Conservation (phyloP, 2,888 invertebrate species). For the Hymenopus coronatus region DNA sequence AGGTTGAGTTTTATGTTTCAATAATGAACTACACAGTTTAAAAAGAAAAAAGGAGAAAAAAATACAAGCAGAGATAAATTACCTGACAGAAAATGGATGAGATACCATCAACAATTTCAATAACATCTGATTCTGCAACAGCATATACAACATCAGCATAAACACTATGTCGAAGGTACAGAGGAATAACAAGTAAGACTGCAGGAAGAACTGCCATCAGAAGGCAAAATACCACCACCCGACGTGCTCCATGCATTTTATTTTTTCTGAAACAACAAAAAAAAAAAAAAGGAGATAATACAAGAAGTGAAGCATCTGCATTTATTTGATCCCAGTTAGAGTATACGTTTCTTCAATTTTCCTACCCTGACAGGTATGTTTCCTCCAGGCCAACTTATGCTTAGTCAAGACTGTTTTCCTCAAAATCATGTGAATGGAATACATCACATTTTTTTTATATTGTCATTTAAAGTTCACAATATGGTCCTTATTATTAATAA, state of each 20-base stretch:
- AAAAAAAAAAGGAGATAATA: too few relatives aligned
- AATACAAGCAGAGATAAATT: constrained; percentile 29
- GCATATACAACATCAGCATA: constrained; percentile 76
- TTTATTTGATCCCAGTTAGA: too few relatives aligned
- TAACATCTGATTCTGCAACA: constrained; percentile 80
- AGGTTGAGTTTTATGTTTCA: too few relatives aligned
- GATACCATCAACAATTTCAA: constrained; percentile 78
- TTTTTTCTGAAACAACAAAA: constrained; percentile 25
- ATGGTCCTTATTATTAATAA: too few relatives aligned
- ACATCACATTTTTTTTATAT: too few relatives aligned
- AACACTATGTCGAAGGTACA: constrained; percentile 71
- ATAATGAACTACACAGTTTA: neutral
- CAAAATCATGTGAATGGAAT: too few relatives aligned
- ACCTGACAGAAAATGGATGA: constrained; percentile 75
- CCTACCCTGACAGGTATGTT: too few relatives aligned
- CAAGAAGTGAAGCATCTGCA: too few relatives aligned
- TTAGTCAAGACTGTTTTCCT: too few relatives aligned
- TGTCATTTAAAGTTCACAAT: too few relatives aligned
- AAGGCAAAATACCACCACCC: constrained; percentile 74
- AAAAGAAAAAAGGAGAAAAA: neutral
- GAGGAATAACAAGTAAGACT: constrained; percentile 69
- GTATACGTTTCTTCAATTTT: too few relatives aligned
- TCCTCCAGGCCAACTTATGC: too few relatives aligned
- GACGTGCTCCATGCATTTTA: constrained; percentile 77
- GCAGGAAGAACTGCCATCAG: constrained; percentile 74